These are phyloP conservation scores for Brachymystax lenok DNA, from an alignment of 2,797 vertebrate genomes.

Conservation along the genomic window DNA sequence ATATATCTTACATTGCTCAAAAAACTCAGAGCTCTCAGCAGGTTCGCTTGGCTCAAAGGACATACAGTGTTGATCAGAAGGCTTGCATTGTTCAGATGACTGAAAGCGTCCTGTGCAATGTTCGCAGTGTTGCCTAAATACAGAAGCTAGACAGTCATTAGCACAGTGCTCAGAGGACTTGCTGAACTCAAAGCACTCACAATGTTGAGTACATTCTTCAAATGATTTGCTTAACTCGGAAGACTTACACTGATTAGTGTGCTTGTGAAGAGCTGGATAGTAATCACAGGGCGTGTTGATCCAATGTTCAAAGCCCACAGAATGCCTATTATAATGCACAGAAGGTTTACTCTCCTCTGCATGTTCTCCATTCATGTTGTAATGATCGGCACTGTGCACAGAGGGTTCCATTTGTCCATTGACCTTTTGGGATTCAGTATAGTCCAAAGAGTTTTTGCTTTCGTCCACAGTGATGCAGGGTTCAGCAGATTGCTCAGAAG, in stretches of 20 bases:
- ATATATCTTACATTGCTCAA: conserved; percentile 54
- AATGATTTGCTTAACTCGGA: conserved; percentile 57
- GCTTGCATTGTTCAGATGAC: conserved; percentile 62
- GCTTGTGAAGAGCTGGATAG: conserved; percentile 50
- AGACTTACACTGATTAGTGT: conserved; percentile 42
- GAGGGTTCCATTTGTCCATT: conserved; percentile 45
- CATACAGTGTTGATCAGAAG: conserved; percentile 52
- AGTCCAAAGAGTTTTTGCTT: conserved; percentile 52
- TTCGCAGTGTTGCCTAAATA: conserved; percentile 46
- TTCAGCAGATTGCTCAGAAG: conserved; percentile 49
- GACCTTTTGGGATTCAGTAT: conserved; percentile 44
- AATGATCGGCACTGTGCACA: conserved; percentile 36
- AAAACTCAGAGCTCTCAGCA: conserved; percentile 47
- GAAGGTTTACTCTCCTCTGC: conserved; percentile 41
- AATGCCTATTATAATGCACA: conserved; percentile 43
- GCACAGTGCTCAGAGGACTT: conserved; percentile 57
- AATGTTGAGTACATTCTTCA: conserved; percentile 58
- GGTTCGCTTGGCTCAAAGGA: conserved; percentile 47
- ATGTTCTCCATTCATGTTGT: conserved; percentile 22
- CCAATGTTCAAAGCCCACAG: conserved; percentile 53
- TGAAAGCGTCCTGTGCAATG: conserved; percentile 49
- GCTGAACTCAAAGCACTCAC: conserved; percentile 61
- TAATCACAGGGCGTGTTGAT: conserved; percentile 31
- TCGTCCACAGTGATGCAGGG: conserved; percentile 33
- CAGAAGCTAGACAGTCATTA: conserved; percentile 63